These are phyloP conservation scores for Phymanthus crucifer DNA, from an alignment of 92 coral and sea anemone species.

Conservation along the genomic window DNA sequence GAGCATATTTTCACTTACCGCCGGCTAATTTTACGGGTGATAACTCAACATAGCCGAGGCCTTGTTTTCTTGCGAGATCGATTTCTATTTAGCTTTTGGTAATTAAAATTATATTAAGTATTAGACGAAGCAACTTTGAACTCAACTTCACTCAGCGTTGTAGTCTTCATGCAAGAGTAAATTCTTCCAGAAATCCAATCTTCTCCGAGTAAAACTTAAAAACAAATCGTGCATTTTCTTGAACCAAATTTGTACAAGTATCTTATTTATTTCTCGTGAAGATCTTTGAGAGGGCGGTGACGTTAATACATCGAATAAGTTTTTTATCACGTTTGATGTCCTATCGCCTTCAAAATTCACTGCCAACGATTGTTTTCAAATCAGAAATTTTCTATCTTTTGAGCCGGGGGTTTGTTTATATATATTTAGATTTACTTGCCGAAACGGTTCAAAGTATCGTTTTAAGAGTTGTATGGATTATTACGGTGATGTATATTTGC, in stretches of 20 bases:
- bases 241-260: constrained; percentile 10
- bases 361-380: neutral
- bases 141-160: neutral
- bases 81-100: constrained; percentile 10
- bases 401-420: too few relatives aligned
- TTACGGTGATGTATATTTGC: constrained; percentile 21
- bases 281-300: constrained; percentile 15
- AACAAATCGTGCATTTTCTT: neutral
- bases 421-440: neutral
- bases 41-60: constrained; percentile 8
- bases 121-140: constrained; percentile 4
- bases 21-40: neutral
- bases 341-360: neutral
- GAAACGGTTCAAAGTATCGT: constrained; percentile 8
- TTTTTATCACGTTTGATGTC: neutral
- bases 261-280: neutral
- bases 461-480: neutral
- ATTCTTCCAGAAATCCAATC: neutral
- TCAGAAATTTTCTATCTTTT: too few relatives aligned
- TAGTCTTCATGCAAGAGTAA: neutral
- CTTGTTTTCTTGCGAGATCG: constrained; percentile 21
- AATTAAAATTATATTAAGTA: constrained; percentile 39
- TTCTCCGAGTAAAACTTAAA: neutral
- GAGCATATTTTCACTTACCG: neutral
- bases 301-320: constrained; percentile 9